Evolutionary conservation across 2,888 invertebrate genomes (phyloP).

Genomic region (Pandemis cinnamomeana): DNA sequence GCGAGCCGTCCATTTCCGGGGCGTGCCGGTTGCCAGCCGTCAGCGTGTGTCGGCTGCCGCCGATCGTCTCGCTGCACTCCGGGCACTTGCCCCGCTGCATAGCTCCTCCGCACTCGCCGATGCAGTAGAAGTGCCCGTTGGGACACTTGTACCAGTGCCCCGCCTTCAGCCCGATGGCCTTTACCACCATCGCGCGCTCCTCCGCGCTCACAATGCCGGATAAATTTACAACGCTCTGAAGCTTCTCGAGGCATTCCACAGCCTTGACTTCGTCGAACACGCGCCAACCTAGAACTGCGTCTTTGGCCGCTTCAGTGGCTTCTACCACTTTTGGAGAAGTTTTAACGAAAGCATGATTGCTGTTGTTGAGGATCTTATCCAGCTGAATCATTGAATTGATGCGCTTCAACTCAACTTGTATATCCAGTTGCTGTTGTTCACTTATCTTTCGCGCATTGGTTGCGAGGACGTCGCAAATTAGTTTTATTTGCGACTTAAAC

Average conservation of each 20-base stretch:
- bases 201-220: constrained; percentile 52
- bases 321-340: constrained; percentile 45
- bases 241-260: constrained; percentile 50
- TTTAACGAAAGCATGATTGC: constrained; percentile 44
- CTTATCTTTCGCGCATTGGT: constrained; percentile 64
- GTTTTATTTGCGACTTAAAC: constrained; percentile 50
- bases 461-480: constrained; percentile 54
- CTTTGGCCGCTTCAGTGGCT: constrained; percentile 48
- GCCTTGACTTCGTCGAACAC: constrained; percentile 56
- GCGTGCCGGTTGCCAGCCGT: constrained; percentile 74
- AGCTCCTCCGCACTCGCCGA: constrained; percentile 88
- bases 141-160: constrained; percentile 90
- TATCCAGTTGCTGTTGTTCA: constrained; percentile 70
- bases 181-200: constrained; percentile 82
- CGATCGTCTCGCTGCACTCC: constrained; percentile 85
- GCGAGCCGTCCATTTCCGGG: constrained; percentile 82
- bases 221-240: constrained; percentile 58
- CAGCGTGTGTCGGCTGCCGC: constrained; percentile 80
- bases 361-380: constrained; percentile 54
- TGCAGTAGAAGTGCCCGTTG: constrained; percentile 87
- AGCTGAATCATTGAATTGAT: constrained; percentile 63
- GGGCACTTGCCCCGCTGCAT: constrained; percentile 78
- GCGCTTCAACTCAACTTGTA: constrained; percentile 66
- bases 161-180: constrained; percentile 81
- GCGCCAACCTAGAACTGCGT: constrained; percentile 52